Base-by-base conservation (phyloP, 2,888 invertebrate genomes). In the Peribatodes rhomboidaria region DNA sequence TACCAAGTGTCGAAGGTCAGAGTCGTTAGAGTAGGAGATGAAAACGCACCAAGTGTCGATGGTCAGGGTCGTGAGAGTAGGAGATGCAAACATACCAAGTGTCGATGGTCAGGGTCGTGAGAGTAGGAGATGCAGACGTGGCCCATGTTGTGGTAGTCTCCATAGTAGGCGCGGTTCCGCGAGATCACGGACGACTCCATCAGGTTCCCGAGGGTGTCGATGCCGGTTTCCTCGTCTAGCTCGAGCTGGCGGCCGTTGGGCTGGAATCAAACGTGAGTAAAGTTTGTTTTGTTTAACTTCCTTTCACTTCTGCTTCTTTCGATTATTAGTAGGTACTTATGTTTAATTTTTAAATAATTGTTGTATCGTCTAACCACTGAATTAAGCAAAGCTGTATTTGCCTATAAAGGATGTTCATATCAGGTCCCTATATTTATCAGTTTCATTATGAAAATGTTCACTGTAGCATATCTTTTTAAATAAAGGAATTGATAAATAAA, bases 91-190 rank as follows among this genome's bases (percentile, higher is more conserved):
- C 88, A 88, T 80, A 96, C 96, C 92, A 96, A 85, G 81, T 96
- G 95, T 64, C 95, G 93, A 80, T 96, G 95, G 83, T 97, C 97
- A 0, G 97, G 97, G 84, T 98, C 98, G 79, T 98, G 97, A 2
- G 95, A 89, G 81, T 95, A 96, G 0, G 97, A 95, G 67, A 97
- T 94, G 79, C 97, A 94, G 4, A 97, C 95, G 79, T 98, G 98
- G 0, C 97, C 97, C 89, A 96, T 94, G 87, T 98, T 98, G 88
- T 98, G 98, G 41, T 97, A 78, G 85, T 97, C 96, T 0, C 98
- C 98, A 81, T 97, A 97, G 79, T 96, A 93, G 37, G 90, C 88
- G 1, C 94, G 89, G 88, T 97, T 97, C 6, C 95, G 94, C 49
- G 96, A 96, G 46, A 97, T 81, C 68, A 95, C 94, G 33, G 95